Percentiles rank a stretch among this genome's conserved stretches.
Evolutionary conservation across 2,113 vertebrate species (phyloP).

Genomic region (Pongo pygmaeus): DNA sequence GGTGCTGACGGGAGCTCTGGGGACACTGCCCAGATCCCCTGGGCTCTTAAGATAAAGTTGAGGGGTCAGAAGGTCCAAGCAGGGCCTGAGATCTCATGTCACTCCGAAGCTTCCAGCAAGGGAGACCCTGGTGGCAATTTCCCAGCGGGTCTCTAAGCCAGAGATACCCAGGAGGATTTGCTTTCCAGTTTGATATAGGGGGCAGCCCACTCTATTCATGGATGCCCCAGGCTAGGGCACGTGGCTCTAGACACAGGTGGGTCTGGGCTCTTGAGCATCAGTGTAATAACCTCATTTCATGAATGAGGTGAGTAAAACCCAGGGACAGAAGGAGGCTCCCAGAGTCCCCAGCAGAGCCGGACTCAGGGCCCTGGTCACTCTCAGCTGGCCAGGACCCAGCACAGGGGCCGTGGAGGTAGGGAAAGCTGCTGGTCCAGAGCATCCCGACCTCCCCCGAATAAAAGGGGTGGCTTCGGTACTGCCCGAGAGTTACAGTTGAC

Average conservation of each 20-base stretch:
- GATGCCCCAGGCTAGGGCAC: accelerated
- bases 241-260: background rate
- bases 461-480: accelerated
- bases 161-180: accelerated
- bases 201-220: accelerated
- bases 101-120: background rate
- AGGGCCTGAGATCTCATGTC: background rate
- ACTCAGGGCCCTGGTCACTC: background rate
- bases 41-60: background rate
- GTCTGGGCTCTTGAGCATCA: accelerated
- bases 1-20: accelerated
- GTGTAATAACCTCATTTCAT: background rate
- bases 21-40: background rate
- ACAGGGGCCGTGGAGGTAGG: accelerated
- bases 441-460: accelerated
- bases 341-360: background rate
- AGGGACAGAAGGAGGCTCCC: background rate
- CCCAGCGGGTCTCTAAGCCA: background rate
- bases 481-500: accelerated
- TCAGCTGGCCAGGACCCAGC: accelerated
- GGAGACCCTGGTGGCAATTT: background rate
- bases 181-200: accelerated
- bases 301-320: background rate
- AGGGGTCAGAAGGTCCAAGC: background rate
- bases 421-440: no score